Conservation (phyloP, 2,888 invertebrate species). For the Mamestra brassicae region DNA sequence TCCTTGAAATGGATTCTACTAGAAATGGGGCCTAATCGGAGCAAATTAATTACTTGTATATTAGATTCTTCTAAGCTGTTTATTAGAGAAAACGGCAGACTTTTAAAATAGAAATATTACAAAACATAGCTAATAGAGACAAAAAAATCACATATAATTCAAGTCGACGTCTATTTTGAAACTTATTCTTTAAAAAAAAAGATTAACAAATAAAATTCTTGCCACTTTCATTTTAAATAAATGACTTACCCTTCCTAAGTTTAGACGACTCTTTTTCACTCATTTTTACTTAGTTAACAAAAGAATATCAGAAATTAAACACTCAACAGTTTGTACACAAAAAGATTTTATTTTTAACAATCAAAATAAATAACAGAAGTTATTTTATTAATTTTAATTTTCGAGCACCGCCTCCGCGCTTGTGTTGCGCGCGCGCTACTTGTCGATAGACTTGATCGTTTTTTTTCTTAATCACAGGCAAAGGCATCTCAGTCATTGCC, state of each 20-base stretch:
- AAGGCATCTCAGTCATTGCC: conserved; percentile 50
- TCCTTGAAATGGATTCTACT: no score
- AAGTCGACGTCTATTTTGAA: no score
- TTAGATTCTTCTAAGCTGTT: no score
- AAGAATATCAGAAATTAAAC: conserved; percentile 25
- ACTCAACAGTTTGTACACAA: neutral
- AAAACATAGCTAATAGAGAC: no score
- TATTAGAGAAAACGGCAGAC: no score
- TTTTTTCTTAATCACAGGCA: conserved; percentile 39
- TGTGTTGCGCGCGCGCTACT: conserved; percentile 57
- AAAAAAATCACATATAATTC: no score
- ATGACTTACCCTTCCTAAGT: conserved; percentile 47
- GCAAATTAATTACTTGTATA: no score
- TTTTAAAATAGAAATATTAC: no score
- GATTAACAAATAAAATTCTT: no score
- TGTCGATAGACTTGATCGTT: conserved; percentile 71
- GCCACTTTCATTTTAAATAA: neutral
- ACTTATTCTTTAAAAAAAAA: no score
- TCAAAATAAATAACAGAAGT: conserved; percentile 10
- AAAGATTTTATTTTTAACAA: neutral
- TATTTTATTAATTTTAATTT: neutral
- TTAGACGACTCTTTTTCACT: conserved; percentile 31
- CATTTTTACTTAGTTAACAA: conserved; percentile 29
- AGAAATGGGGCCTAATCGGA: no score
- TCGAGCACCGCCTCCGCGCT: conserved; percentile 39